Conservation (phyloP, 2,888 invertebrate genomes). For the Cheilosia vernalis region DNA sequence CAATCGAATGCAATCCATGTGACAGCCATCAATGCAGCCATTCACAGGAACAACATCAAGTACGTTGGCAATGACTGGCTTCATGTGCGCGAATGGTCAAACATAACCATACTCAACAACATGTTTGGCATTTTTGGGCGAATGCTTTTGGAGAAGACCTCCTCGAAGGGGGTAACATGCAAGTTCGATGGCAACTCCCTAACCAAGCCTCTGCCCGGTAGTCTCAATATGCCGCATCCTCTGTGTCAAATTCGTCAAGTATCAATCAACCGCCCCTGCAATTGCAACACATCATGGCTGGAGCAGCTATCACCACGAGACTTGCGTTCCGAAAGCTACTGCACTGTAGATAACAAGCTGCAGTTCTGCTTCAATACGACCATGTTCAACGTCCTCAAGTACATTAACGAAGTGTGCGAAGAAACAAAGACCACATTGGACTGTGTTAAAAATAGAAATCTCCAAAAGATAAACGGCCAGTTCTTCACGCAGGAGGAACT, state of each 20-base stretch:
- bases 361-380: constrained; percentile 80
- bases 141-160: constrained; percentile 78
- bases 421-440: constrained; percentile 78
- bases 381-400: constrained; percentile 80
- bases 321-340: constrained; percentile 81
- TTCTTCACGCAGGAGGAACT: constrained; percentile 80
- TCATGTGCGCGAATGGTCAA: constrained; percentile 79
- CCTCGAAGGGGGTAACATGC: constrained; percentile 77
- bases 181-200: constrained; percentile 81
- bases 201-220: constrained; percentile 78
- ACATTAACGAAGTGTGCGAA: constrained; percentile 80
- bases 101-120: constrained; percentile 80
- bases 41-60: constrained; percentile 80
- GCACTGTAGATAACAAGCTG: constrained; percentile 78
- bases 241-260: constrained; percentile 80
- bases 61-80: constrained; percentile 80
- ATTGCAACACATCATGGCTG: constrained; percentile 80
- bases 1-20: constrained; percentile 80
- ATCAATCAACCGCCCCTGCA: constrained; percentile 79
- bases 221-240: constrained; percentile 80
- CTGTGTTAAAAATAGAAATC: constrained; percentile 79
- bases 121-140: constrained; percentile 79
- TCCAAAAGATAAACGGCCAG: constrained; percentile 78
- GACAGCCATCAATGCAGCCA: constrained; percentile 79
- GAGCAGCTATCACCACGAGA: constrained; percentile 79